Evolutionary conservation across 2,888 invertebrate species (phyloP), one percentile per base, ranked within the genome.

Genomic region (Polydrusus cervinus): DNA sequence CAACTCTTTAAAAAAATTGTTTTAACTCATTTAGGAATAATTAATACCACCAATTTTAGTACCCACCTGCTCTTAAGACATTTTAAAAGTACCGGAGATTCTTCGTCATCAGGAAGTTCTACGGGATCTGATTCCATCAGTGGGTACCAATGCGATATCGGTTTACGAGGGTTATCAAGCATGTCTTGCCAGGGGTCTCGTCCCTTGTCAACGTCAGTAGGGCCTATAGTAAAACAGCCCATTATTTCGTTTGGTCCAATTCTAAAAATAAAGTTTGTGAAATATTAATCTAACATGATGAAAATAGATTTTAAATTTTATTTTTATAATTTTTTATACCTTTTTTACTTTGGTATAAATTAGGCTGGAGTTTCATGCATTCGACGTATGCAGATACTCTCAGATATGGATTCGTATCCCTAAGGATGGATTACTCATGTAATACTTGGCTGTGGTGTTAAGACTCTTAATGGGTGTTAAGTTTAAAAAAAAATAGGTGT

Each of bases 231-330:
- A 1, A 93, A 93, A 85, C 94, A 95, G 6, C 96, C 96, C 89
- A 96, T 94, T 79, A 95, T 87, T 85, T 96, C 96, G 85, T 96
- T 95, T 25, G 94, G 92, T 11, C 96, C 95, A 82, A 96, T 95
- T 86, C 96, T 96, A 87, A 13, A 53, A 16, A 86, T 84, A 66
- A 18, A 49, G 38, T 43, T 13, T 5, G 13, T n/a, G 2, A 43
- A n/a, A 43, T 11, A 11, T 40, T 11, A 40, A 40, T 8, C 10
- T 40, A 40, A 40, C 10, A 11, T 2, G 40, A 8, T 8, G 8
- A 40, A 40, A 11, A 1, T 40, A 3, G 5, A 25, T 25, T 25
- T 25, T n/a, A n/a, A n/a, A n/a, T n/a, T n/a, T n/a, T n/a, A n/a
- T n/a, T n/a, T n/a, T n/a, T n/a, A n/a, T n/a, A n/a, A n/a, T n/a